These are phyloP conservation scores for Xestobium rufovillosum DNA, from an alignment of 2,888 invertebrate genomes.

Conservation along the genomic window DNA sequence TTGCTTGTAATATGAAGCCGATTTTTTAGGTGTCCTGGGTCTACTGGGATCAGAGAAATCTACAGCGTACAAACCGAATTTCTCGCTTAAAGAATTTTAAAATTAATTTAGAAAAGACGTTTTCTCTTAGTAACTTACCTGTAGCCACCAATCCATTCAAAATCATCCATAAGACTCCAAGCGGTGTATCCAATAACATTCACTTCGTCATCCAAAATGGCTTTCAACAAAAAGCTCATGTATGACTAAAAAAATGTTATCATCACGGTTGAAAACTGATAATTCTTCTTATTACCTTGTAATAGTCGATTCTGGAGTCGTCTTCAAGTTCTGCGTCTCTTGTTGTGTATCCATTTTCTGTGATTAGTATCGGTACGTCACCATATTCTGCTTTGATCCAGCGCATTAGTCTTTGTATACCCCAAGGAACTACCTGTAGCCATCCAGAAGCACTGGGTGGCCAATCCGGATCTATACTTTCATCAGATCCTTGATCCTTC, in stretches of 20 bases:
- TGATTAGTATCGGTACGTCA: constrained; percentile 49
- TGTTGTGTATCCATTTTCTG: constrained; percentile 52
- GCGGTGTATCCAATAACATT: constrained; percentile 2
- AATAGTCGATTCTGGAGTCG: not conserved
- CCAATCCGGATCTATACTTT: not conserved
- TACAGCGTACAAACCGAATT: constrained; percentile 1
- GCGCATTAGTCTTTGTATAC: constrained; percentile 44
- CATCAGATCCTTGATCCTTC: constrained; percentile 22
- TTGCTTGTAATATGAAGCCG: not conserved
- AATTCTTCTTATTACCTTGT: not conserved
- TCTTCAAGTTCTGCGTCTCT: not conserved
- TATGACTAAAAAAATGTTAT: too few relatives aligned
- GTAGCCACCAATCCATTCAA: not conserved
- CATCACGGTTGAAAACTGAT: too few relatives aligned
- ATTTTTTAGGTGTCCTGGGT: not conserved
- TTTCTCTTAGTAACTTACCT: not conserved
- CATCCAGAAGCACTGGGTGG: not conserved
- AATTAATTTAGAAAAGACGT: not conserved
- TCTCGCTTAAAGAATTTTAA: too few relatives aligned
- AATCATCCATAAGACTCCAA: not conserved
- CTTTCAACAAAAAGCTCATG: not conserved
- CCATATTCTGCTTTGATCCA: constrained; percentile 40
- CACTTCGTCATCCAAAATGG: not conserved
- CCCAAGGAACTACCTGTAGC: not conserved
- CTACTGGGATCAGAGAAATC: constrained; percentile 1